Evolutionary conservation across 2,797 vertebrate genomes (phyloP).

Genomic region (Acanthiza pusilla): DNA sequence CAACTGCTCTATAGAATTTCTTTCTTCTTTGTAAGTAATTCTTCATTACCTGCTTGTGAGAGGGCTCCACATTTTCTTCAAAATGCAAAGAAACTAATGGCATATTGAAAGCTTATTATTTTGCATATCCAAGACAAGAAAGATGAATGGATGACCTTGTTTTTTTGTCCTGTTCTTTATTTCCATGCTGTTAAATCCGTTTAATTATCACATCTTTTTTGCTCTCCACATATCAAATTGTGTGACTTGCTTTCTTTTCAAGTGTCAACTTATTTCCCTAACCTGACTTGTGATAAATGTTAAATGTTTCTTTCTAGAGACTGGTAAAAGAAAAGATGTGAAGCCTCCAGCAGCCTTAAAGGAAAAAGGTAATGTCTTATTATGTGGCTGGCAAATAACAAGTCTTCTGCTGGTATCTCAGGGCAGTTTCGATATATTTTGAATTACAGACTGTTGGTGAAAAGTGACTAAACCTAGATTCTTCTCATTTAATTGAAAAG

Average conservation of each 20-base stretch:
- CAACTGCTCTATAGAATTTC: neutral
- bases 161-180: neutral
- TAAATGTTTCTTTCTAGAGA: slow-evolving; percentile 63
- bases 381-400: neutral
- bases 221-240: neutral
- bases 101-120: neutral
- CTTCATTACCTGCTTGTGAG: neutral
- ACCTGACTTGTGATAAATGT: slow-evolving; percentile 38
- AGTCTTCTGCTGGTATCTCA: neutral
- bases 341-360: slow-evolving; percentile 57
- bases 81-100: neutral
- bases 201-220: neutral
- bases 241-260: slow-evolving; percentile 13
- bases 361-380: slow-evolving; percentile 66
- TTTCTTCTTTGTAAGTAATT: neutral
- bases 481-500: neutral
- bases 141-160: neutral
- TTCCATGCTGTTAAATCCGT: neutral
- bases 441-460: neutral
- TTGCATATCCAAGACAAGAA: slow-evolving; percentile 2
- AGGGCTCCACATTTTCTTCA: neutral
- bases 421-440: neutral
- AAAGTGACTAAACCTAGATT: neutral
- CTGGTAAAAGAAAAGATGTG: slow-evolving; percentile 59
- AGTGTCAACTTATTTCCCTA: neutral